Percentiles rank a stretch among this genome's conserved stretches.
Conservation (phyloP, 2,113 vertebrate species). For the Sturnus vulgaris region DNA sequence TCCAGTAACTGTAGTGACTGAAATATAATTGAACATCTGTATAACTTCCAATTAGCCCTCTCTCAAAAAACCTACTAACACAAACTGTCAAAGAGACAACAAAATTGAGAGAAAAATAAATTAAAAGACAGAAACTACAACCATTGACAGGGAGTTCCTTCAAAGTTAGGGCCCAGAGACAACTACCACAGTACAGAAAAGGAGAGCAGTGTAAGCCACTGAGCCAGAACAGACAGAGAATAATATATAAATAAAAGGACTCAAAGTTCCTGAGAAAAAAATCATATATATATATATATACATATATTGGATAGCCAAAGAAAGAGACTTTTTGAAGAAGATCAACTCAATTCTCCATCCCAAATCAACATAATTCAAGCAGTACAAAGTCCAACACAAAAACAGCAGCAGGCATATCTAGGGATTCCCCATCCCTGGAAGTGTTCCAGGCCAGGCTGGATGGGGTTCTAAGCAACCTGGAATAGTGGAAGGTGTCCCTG, state of each 20-base stretch:
- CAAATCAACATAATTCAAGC: not conserved
- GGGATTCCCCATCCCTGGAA: not conserved
- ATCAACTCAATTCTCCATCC: not conserved
- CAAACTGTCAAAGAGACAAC: not conserved
- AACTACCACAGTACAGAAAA: not conserved
- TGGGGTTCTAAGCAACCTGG: not conserved
- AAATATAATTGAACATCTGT: not conserved
- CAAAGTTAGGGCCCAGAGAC: not conserved
- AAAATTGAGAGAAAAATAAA: not conserved
- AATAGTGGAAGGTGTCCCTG: not conserved
- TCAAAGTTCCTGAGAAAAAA: not conserved
- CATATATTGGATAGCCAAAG: not conserved
- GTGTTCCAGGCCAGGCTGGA: not conserved
- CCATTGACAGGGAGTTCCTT: not conserved
- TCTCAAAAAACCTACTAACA: not conserved
- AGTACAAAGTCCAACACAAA: not conserved
- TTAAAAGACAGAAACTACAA: not conserved
- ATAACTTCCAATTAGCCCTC: not conserved
- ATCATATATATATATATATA: no score
- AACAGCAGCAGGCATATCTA: not conserved
- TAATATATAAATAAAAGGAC: not conserved
- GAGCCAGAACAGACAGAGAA: not conserved
- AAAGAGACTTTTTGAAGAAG: not conserved
- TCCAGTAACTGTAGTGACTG: not conserved
- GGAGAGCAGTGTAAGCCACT: not conserved